phyloP scores from a whole-genome alignment of 2,888 invertebrate species.

The Drepanosiphum platanoidis region DNA sequence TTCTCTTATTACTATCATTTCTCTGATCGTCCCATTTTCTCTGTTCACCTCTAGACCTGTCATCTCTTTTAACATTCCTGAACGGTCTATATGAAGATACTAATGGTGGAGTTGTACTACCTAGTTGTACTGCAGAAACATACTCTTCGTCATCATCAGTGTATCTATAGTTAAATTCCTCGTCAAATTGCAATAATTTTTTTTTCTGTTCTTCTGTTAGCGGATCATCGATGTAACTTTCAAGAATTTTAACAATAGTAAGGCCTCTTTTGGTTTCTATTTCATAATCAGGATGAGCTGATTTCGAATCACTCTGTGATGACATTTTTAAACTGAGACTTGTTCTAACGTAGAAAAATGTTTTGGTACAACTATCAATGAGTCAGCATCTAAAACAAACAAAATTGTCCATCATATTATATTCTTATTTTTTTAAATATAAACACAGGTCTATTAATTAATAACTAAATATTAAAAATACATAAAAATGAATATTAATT shows the following conservation, averaged over 20 bases:
- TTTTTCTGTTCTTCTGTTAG: constrained; percentile 27
- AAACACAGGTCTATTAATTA: neutral
- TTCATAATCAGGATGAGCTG: constrained; percentile 6
- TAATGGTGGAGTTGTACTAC: constrained; percentile 63
- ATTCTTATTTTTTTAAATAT: neutral
- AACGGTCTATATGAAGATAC: constrained; percentile 30
- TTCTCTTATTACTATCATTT: neutral
- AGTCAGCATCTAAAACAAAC: constrained; percentile 71
- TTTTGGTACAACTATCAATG: constrained; percentile 71
- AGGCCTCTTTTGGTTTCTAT: constrained; percentile 28
- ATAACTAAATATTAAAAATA: no score
- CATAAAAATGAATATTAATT: no score
- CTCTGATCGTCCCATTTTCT: neutral
- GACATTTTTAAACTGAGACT: constrained; percentile 38
- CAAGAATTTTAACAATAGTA: constrained; percentile 27
- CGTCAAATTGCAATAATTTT: constrained; percentile 25
- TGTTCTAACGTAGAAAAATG: constrained; percentile 58
- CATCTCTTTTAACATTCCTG: neutral
- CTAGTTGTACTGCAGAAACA: constrained; percentile 66
- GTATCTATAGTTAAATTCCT: constrained; percentile 66
- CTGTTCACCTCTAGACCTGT: neutral
- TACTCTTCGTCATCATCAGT: constrained; percentile 75
- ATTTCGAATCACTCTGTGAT: neutral
- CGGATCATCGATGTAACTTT: constrained; percentile 14
- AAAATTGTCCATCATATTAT: neutral